Percentiles rank a stretch among this genome's conserved stretches.
Evolutionary conservation across 2,113 vertebrate genomes (phyloP).

Genomic region (Puntigrus tetrazona): DNA sequence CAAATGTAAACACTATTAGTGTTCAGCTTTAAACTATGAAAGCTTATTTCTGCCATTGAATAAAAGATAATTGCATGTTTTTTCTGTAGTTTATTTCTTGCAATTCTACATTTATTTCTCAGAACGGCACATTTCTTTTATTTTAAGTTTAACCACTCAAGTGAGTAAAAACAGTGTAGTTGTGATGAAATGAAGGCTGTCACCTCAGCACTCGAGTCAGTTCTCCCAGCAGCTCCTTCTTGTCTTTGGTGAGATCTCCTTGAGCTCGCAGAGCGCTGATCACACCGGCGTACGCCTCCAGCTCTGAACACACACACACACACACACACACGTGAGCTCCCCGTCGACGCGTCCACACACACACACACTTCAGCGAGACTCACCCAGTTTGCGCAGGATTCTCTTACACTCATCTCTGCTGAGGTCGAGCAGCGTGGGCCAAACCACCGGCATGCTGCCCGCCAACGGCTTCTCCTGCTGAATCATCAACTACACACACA

Average conservation of each 20-base stretch:
- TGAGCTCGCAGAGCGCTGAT: constrained; percentile 97
- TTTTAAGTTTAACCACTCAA: too few species aligned
- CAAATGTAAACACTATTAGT: too few species aligned
- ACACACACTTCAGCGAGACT: neutral
- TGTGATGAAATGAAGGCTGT: neutral
- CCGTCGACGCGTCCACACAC: neutral
- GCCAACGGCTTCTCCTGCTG: constrained; percentile 78
- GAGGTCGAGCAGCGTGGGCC: constrained; percentile 97
- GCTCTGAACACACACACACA: constrained; percentile 79
- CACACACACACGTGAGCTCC: neutral
- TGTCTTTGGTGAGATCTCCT: constrained; percentile 96
- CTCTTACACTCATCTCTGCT: constrained; percentile 98
- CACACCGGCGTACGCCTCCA: constrained; percentile 98
- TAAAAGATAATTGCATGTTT: neutral
- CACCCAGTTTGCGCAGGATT: constrained; percentile 97
- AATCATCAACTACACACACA: constrained; percentile 75
- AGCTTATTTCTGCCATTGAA: neutral
- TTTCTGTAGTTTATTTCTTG: too few species aligned
- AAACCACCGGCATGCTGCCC: constrained; percentile 94
- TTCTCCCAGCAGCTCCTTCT: constrained; percentile 96
- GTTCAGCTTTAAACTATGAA: neutral
- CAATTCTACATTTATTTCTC: too few species aligned
- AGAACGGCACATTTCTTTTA: too few species aligned
- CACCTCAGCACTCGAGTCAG: constrained; percentile 93
- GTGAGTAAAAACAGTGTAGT: neutral